phyloP scores from a whole-genome alignment of 2,113 vertebrate species.

The Platycercus adscitus region DNA sequence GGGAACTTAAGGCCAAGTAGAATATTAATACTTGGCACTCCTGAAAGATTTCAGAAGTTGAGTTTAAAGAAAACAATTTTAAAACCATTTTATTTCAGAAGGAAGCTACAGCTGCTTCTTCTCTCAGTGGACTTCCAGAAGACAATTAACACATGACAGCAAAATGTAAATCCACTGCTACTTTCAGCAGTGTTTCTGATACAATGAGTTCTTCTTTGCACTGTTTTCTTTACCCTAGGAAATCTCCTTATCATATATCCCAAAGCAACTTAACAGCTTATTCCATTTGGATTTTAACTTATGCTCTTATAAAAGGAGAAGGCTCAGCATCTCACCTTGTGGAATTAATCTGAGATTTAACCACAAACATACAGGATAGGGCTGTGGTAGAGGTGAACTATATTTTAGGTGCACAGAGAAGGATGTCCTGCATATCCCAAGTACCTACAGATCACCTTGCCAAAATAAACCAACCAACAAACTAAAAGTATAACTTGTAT shows the following conservation, averaged over 20 bases:
- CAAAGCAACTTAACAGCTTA: constrained; percentile 18
- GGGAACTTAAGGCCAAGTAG: background rate
- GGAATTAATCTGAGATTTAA: background rate
- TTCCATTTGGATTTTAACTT: background rate
- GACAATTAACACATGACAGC: background rate
- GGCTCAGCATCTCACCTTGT: background rate
- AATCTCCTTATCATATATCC: background rate
- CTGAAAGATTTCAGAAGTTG: background rate
- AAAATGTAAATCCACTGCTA: background rate
- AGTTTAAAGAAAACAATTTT: background rate
- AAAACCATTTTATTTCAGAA: background rate
- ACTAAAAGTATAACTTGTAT: background rate
- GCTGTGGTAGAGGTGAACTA: background rate
- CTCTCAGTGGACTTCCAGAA: background rate
- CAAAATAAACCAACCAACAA: background rate
- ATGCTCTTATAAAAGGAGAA: background rate
- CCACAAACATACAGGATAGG: background rate
- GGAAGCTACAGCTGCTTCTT: background rate
- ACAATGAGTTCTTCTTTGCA: background rate
- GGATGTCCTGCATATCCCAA: background rate
- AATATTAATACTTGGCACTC: background rate
- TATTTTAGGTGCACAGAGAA: background rate
- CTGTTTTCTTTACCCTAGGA: background rate
- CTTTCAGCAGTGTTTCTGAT: background rate
- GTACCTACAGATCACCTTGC: background rate